Conservation (phyloP, 2,797 vertebrate species). For the Chloroceryle inda region DNA sequence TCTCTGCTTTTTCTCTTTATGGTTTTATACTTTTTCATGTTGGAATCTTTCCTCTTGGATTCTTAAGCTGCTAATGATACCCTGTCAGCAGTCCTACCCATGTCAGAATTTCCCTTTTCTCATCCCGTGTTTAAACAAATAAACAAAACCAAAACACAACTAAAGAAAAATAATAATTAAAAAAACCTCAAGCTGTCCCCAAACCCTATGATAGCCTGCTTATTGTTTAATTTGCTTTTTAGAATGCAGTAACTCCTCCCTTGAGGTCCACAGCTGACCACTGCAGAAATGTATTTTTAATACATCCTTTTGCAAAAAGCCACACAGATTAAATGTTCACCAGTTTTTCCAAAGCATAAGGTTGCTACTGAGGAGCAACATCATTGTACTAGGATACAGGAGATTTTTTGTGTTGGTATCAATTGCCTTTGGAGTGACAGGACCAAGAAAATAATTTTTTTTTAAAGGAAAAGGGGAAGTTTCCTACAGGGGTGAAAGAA, state of each 20-base stretch:
- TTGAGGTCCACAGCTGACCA: background rate
- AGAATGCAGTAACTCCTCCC: background rate
- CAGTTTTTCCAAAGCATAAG: background rate
- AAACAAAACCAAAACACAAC: too few species aligned
- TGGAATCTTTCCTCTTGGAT: background rate
- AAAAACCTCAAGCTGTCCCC: background rate
- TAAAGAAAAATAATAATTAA: too few species aligned
- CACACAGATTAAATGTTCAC: background rate
- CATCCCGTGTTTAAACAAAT: background rate
- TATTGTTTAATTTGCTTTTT: background rate
- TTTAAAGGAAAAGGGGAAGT: background rate
- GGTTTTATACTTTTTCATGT: background rate
- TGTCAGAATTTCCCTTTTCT: background rate
- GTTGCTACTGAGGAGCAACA: background rate
- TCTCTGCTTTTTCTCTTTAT: background rate
- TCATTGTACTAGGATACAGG: background rate
- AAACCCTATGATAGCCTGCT: background rate
- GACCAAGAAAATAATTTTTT: background rate
- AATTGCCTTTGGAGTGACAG: background rate
- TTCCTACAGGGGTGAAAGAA: background rate
- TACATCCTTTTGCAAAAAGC: background rate
- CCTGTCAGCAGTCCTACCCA: background rate
- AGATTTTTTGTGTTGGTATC: background rate
- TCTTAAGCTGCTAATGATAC: background rate
- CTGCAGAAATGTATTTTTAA: background rate